Percentiles rank a stretch among this genome's conserved stretches.
Evolutionary conservation across 1,140 invertebrate species (phyloP).

Genomic region (Trialeurodes vaporariorum): DNA sequence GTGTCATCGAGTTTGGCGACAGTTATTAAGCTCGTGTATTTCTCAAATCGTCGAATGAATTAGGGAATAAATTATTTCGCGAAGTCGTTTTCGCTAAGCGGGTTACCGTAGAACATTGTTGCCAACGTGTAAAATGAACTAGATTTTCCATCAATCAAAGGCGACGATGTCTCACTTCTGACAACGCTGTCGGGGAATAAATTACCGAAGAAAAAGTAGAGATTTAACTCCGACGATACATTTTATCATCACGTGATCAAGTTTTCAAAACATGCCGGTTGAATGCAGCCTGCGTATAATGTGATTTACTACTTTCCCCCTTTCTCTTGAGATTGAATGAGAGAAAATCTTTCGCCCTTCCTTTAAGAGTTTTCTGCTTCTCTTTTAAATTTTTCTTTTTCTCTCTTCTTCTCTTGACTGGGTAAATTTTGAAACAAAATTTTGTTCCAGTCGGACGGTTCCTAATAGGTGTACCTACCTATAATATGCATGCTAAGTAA

Average conservation of each 20-base stretch:
- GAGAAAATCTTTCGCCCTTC: background rate
- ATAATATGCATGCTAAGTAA: slow-evolving; percentile 1
- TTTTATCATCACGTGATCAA: background rate
- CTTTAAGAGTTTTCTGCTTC: background rate
- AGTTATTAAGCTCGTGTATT: no score
- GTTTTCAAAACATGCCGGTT: background rate
- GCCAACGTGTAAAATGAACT: no score
- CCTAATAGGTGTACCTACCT: background rate
- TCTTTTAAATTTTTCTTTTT: background rate
- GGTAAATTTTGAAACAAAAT: background rate
- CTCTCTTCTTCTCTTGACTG: background rate
- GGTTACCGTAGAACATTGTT: no score
- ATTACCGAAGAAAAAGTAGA: background rate
- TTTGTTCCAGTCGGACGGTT: background rate
- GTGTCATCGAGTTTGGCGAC: no score
- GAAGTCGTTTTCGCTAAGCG: background rate
- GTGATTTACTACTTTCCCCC: no score
- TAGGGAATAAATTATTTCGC: background rate
- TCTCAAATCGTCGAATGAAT: background rate
- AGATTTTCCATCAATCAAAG: no score
- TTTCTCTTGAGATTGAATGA: background rate
- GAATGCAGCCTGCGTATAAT: background rate
- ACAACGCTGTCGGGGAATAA: background rate
- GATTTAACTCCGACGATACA: background rate
- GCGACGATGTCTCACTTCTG: no score